Evolutionary conservation across 2,888 invertebrate species (phyloP).

Genomic region (Cordilura impudica): DNA sequence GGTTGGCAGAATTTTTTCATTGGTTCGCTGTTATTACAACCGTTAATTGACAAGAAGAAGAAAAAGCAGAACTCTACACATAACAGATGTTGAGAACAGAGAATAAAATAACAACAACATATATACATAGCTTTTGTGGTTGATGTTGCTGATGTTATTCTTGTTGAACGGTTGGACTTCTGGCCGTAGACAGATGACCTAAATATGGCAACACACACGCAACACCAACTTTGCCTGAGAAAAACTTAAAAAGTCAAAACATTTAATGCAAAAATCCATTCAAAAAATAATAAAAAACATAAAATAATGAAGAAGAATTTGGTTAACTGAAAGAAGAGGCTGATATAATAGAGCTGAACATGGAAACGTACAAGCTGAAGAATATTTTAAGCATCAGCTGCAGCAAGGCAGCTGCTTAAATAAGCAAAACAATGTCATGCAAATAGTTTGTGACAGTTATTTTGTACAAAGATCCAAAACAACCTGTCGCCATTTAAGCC

Average conservation of each 20-base stretch:
- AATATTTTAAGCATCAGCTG: slow-evolving; percentile 49
- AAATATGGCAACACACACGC: slow-evolving; percentile 26
- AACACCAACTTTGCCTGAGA: slow-evolving; percentile 45
- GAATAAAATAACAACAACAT: not conserved
- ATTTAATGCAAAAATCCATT: slow-evolving; percentile 42
- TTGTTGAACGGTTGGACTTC: slow-evolving; percentile 14
- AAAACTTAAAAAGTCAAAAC: slow-evolving; percentile 44
- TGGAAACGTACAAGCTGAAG: slow-evolving; percentile 1
- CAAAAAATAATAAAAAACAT: slow-evolving; percentile 31
- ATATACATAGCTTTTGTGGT: too few relatives aligned
- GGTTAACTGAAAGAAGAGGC: slow-evolving; percentile 19
- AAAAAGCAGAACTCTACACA: too few relatives aligned
- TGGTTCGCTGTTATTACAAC: too few relatives aligned
- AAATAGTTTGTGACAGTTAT: slow-evolving; percentile 6
- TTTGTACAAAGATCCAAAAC: not conserved
- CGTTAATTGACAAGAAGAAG: too few relatives aligned
- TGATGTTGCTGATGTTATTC: slow-evolving; percentile 10
- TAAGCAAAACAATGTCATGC: slow-evolving; percentile 37
- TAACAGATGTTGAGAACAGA: not conserved
- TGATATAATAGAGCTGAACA: slow-evolving; percentile 46
- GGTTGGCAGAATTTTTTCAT: too few relatives aligned
- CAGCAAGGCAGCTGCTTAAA: slow-evolving; percentile 14
- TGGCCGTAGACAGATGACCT: slow-evolving; percentile 47
- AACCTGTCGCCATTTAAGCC: slow-evolving; percentile 49
- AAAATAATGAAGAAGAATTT: slow-evolving; percentile 15